Percentiles rank a stretch among this genome's conserved stretches.
Evolutionary conservation across 2,797 vertebrate genomes (phyloP).

Genomic region (Iguana delicatissima): DNA sequence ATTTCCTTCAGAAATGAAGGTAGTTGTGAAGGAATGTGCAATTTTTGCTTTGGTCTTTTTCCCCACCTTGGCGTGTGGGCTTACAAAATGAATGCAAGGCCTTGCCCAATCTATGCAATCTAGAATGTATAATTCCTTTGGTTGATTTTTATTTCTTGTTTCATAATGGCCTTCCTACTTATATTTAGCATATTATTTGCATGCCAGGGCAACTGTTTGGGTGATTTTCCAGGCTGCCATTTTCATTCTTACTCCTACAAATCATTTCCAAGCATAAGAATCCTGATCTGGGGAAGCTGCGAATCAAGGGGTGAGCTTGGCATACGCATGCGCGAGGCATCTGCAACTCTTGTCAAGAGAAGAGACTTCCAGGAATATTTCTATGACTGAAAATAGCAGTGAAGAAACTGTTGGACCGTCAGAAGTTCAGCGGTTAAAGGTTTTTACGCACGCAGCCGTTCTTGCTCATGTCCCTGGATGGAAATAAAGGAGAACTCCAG

Average conservation of each 20-base stretch:
- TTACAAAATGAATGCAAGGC: not conserved
- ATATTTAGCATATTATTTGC: not conserved
- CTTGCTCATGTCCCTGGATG: conserved; percentile 57
- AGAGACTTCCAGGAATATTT: not conserved
- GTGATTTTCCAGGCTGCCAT: not conserved
- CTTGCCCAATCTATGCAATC: not conserved
- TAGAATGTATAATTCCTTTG: not conserved
- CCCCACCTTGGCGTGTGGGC: too few relatives aligned
- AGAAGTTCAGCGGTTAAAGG: conserved; percentile 14
- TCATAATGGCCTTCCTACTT: not conserved
- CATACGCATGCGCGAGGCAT: not conserved
- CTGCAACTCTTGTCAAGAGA: not conserved
- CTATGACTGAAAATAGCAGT: not conserved
- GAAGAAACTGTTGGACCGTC: not conserved
- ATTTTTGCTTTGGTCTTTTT: not conserved
- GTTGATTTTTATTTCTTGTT: not conserved
- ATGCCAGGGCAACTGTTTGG: not conserved
- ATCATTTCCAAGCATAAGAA: not conserved
- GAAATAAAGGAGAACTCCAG: conserved; percentile 49
- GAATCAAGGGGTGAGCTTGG: not conserved
- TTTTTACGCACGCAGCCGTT: conserved; percentile 59
- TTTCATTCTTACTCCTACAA: not conserved
- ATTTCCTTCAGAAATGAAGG: not conserved
- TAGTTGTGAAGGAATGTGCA: not conserved
- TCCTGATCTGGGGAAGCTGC: not conserved